These are phyloP conservation scores for Germaria angustata DNA, from an alignment of 2,888 invertebrate species.

Conservation along the genomic window DNA sequence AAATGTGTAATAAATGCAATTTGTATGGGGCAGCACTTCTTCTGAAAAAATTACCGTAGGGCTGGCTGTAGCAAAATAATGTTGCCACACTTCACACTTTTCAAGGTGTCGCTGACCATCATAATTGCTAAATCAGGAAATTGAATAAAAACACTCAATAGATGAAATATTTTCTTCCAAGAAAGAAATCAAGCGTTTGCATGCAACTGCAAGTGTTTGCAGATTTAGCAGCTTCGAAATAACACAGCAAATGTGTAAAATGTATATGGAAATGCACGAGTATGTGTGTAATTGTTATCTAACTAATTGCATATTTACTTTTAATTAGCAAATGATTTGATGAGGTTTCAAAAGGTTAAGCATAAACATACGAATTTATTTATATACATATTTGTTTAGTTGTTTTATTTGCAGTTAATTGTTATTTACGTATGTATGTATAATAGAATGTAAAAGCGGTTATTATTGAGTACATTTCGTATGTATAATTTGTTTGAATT, in stretches of 20 bases:
- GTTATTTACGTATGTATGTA: slow-evolving; percentile 2
- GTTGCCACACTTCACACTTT: too few relatives aligned
- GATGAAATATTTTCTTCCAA: background rate
- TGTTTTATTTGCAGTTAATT: slow-evolving; percentile 9
- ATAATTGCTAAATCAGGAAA: too few relatives aligned
- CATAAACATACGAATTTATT: slow-evolving; percentile 12
- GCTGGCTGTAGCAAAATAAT: too few relatives aligned
- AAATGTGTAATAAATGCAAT: too few relatives aligned
- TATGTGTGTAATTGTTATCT: background rate
- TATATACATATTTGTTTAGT: slow-evolving; percentile 1
- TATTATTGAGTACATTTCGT: slow-evolving; percentile 30
- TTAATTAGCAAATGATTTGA: slow-evolving; percentile 44
- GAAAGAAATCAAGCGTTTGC: background rate
- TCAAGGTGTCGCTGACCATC: too few relatives aligned
- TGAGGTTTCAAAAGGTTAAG: slow-evolving; percentile 45
- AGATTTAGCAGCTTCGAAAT: background rate
- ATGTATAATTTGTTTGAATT: background rate
- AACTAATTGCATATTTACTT: slow-evolving; percentile 31
- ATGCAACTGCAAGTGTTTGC: background rate
- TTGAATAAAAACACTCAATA: too few relatives aligned
- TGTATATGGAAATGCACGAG: too few relatives aligned
- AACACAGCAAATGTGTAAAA: too few relatives aligned
- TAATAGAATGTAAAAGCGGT: slow-evolving; percentile 28
- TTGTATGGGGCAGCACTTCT: too few relatives aligned
- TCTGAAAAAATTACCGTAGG: too few relatives aligned